Evolutionary conservation across 2,113 vertebrate species (phyloP), one percentile per base, ranked within the genome.

Genomic region (Pao palembangensis): DNA sequence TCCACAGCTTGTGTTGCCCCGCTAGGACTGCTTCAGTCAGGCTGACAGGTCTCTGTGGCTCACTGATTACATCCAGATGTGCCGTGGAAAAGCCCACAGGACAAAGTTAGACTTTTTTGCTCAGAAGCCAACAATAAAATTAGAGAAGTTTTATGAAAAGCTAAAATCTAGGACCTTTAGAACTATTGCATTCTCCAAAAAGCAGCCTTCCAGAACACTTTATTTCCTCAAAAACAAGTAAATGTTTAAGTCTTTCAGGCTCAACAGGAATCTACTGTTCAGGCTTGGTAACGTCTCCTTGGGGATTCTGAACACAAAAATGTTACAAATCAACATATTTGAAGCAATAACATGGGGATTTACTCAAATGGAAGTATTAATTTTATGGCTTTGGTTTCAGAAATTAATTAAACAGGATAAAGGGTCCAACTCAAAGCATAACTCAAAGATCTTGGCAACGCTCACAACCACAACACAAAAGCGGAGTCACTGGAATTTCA

Each of bases 51-150:
- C 81, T 80, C 64, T 71, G 70, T 51, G 72, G 46, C 73, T 85
- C 59, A 52, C 70, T 87, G 80, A 91, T 90, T 62, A 71, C 72
- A 85, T 91, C 87, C 90, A 91, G 87, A 91, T 91, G 90, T 84
- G 69, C 50, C 60, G 73, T 77, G 80, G 73, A 70, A 71, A 77
- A 85, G 69, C 67, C 80, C 74, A 70, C 50, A 84, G 79, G 78
- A n/a, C 1, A 47, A 69, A 28, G 31, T 71, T 76, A 78, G 79
- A 72, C 78, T 88, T 90, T 86, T 82, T 61, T 77, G 70, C 51
- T 69, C 64, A 79, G 61, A 74, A 79, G 66, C 64, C 51, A 44
- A 31, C 0, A 47, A n/a, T 16, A 73, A 64, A 69, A 12, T 38
- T 6, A 38, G 6, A 38, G 8, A 8, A 38, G 34, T 38, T 38